phyloP scores from a whole-genome alignment of 2,888 invertebrate species.

The Apodemia zela region DNA sequence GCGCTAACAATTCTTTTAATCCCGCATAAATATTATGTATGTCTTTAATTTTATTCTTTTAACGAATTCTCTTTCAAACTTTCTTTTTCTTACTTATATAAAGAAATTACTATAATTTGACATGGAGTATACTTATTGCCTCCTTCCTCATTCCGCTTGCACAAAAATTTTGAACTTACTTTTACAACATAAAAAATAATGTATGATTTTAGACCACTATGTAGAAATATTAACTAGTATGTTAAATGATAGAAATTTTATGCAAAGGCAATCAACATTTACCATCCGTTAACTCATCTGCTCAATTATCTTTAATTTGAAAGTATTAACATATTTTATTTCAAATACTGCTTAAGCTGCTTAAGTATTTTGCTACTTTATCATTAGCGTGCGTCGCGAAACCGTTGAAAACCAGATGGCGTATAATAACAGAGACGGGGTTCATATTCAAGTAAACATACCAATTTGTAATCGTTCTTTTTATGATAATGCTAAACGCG shows the following conservation, averaged over 20 bases:
- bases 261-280: constrained; percentile 7
- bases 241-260: constrained; percentile 3
- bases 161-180: too few relatives aligned
- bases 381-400: constrained; percentile 30
- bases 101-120: too few relatives aligned
- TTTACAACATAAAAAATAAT: too few relatives aligned
- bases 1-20: too few relatives aligned
- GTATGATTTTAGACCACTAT: background rate
- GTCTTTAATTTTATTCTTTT: too few relatives aligned
- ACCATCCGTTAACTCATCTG: constrained; percentile 16
- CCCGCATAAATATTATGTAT: too few relatives aligned
- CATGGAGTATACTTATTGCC: too few relatives aligned
- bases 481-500: constrained; percentile 32
- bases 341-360: constrained; percentile 29
- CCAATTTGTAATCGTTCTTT: constrained; percentile 35
- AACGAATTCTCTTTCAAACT: too few relatives aligned
- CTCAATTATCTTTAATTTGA: constrained; percentile 24
- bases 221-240: background rate
- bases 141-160: too few relatives aligned
- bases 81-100: too few relatives aligned
- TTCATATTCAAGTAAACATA: constrained; percentile 32
- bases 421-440: constrained; percentile 34
- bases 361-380: constrained; percentile 32
- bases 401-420: constrained; percentile 35
- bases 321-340: constrained; percentile 30